Evolutionary conservation across 2,113 vertebrate species (phyloP).

Genomic region (Cavia aperea): DNA sequence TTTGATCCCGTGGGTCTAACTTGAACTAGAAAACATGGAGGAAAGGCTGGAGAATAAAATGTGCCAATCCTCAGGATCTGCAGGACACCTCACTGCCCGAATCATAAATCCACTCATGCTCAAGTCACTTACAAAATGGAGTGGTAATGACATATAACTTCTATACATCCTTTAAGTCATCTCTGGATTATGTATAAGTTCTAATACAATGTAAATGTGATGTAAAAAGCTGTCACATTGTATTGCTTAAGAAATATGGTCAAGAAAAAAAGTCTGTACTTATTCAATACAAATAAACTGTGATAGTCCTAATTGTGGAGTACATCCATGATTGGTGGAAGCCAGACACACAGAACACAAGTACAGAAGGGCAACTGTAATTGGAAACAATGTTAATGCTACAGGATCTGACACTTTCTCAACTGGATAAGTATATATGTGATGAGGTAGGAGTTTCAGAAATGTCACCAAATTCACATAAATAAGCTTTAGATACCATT

Average conservation of each 20-base stretch:
- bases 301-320: too few species aligned
- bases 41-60: neutral
- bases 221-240: neutral
- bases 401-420: neutral
- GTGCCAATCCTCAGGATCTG: neutral
- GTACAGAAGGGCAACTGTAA: neutral
- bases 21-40: neutral
- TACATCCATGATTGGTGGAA: neutral
- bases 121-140: neutral
- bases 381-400: neutral
- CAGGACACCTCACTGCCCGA: neutral
- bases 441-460: neutral
- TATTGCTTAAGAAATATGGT: neutral
- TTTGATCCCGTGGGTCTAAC: neutral
- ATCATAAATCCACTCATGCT: too few species aligned
- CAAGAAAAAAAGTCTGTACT: neutral
- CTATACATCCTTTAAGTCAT: neutral
- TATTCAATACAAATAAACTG: neutral
- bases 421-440: neutral
- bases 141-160: neutral
- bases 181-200: neutral
- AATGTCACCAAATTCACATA: neutral
- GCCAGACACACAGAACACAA: neutral
- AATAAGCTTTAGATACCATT: neutral
- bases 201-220: neutral